Evolutionary conservation across 2,888 invertebrate genomes (phyloP), one percentile per base, ranked within the genome.

Genomic region (Eupithecia exiguata): DNA sequence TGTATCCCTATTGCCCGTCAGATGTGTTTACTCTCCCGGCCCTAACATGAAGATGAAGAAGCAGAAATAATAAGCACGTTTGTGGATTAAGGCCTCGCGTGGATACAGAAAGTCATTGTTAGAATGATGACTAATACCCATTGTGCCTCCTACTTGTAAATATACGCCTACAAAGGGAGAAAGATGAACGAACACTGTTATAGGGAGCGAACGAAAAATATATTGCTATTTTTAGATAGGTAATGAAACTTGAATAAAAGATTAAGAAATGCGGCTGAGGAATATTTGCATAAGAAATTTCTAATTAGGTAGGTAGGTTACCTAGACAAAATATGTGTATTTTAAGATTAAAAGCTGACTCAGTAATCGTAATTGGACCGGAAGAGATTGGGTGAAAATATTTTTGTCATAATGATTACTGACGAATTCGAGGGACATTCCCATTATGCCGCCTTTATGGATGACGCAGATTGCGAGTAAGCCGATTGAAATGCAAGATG

Each of bases 91-190:
- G 74, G 74, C 58, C 69, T 76, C 72, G 65, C 71, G 68, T 78
- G 76, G 75, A 78, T 67, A 67, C 63, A 63, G 71, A 49, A 73
- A 74, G 77, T 75, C 58, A 75, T 78, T 75, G 77, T 71, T 76
- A 77, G 76, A 78, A 79, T 76, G 78, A 82, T 82, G 81, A 83
- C 72, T 82, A 83, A 82, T 77, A 74, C 74, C 66, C 62, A 71
- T 76, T 76, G 69, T 77, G 16, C 10, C 12, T n/a, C 5, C 38
- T 65, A 72, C 67, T 78, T 77, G 75, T 74, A 77, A 78, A 79
- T 77, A 21, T 10, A 75, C 68, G 40, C 36, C 35, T 65, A 76
- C 71, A 68, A 74, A 68, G 68, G 75, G 71, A 72, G 70, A 71
- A 74, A 65, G 53, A 43, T 49, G 65, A 63, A 62, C 66, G 40